Evolutionary conservation across 2,888 invertebrate genomes (phyloP).

Genomic region (Eristalis intricaria): DNA sequence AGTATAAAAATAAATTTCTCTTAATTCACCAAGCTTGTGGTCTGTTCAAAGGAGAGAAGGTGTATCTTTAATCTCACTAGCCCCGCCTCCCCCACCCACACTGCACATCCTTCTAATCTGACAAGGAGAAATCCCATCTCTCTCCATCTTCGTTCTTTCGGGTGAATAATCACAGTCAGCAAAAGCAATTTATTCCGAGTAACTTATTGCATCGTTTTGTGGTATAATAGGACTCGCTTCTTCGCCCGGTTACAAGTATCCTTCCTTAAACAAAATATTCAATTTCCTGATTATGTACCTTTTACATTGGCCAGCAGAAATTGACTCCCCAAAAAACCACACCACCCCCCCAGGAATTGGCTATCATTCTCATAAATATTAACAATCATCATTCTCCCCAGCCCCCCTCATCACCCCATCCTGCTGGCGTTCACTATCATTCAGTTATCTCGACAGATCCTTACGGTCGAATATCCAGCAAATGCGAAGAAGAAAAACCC

Average conservation of each 20-base stretch:
- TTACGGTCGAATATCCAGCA: conserved; percentile 27
- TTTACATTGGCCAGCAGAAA: conserved; percentile 30
- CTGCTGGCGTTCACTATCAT: conserved; percentile 25
- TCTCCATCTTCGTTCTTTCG: background rate
- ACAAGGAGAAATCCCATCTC: conserved; percentile 5
- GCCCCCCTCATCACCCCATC: background rate
- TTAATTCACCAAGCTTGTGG: conserved; percentile 12
- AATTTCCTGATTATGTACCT: conserved; percentile 61
- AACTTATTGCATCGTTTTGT: conserved; percentile 53
- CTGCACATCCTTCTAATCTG: background rate
- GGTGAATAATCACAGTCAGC: conserved; percentile 48
- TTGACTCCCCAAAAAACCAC: background rate
- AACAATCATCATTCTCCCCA: conserved; percentile 45
- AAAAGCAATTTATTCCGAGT: conserved; percentile 53
- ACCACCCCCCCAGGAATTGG: background rate
- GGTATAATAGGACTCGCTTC: conserved; percentile 13
- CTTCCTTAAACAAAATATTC: conserved; percentile 58
- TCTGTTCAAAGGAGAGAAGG: background rate
- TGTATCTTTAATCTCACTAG: background rate
- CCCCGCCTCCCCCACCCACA: background rate
- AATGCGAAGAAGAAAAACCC: background rate
- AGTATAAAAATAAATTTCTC: conserved; percentile 23
- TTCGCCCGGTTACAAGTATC: conserved; percentile 16
- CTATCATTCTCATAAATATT: conserved; percentile 52
- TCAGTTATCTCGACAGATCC: conserved; percentile 24